These are phyloP conservation scores for Drosophila mettleri DNA, from an alignment of 2,888 invertebrate species.

Conservation along the genomic window DNA sequence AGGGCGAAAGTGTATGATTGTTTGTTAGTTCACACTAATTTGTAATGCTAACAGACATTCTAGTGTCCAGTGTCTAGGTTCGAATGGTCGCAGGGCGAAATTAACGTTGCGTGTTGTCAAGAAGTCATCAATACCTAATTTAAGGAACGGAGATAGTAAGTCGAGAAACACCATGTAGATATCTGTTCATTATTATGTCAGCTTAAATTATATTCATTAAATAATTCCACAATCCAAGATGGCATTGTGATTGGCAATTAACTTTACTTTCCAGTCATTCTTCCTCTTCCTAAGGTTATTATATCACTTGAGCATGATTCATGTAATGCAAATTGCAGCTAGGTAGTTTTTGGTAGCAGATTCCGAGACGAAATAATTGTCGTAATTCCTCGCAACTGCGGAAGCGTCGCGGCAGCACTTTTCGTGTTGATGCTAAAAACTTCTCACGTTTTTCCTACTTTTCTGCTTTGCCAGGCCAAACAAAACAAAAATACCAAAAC, in stretches of 20 bases:
- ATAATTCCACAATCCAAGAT: no score
- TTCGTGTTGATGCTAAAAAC: slow-evolving; percentile 54
- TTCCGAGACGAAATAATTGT: not conserved
- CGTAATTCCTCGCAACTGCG: slow-evolving; percentile 1
- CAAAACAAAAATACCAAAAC: slow-evolving; percentile 33
- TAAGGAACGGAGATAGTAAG: not conserved
- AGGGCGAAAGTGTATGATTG: slow-evolving; percentile 13
- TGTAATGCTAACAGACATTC: slow-evolving; percentile 39
- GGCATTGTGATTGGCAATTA: not conserved
- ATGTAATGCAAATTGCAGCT: slow-evolving; percentile 12
- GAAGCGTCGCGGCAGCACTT: slow-evolving; percentile 17
- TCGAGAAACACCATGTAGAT: not conserved
- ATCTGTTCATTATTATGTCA: no score
- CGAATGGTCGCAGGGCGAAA: slow-evolving; percentile 10
- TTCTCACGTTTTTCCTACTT: slow-evolving; percentile 39
- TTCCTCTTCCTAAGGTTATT: not conserved
- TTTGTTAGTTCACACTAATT: slow-evolving; percentile 25
- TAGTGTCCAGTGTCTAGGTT: slow-evolving; percentile 56
- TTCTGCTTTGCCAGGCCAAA: slow-evolving; percentile 11
- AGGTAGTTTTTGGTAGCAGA: slow-evolving; percentile 31
- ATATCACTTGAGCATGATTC: slow-evolving; percentile 8
- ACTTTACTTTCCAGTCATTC: not conserved
- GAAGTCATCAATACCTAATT: not conserved
- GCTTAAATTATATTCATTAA: no score
- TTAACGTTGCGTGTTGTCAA: slow-evolving; percentile 41